A percentile compares a stretch with the other conserved stretches of the same genome.
These are phyloP conservation scores for Macrotus californicus DNA, from an alignment of 2,113 vertebrate species.

Conservation along the genomic window DNA sequence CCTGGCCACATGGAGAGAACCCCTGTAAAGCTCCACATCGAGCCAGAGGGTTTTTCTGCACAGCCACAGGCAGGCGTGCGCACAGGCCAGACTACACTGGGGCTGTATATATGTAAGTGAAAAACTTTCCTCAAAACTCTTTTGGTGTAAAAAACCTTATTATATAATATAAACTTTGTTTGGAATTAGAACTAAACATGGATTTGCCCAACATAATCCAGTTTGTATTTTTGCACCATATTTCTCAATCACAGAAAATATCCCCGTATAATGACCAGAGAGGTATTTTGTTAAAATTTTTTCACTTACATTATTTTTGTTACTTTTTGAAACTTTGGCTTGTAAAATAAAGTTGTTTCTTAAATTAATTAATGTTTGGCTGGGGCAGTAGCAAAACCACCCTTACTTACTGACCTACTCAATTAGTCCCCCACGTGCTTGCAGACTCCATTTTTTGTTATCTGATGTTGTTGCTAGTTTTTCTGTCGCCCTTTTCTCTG, in stretches of 20 bases:
- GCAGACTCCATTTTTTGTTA: not conserved
- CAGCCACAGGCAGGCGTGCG: not conserved
- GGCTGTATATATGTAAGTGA: not conserved
- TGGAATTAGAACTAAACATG: conserved; percentile 29
- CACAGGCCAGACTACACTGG: not conserved
- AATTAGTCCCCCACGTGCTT: not conserved
- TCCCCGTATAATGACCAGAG: not conserved
- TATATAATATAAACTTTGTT: conserved; percentile 5
- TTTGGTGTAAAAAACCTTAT: not conserved
- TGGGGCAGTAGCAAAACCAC: not conserved
- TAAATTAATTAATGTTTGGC: not conserved
- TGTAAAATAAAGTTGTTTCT: conserved; percentile 17
- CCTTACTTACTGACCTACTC: not conserved
- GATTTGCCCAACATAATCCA: not conserved
- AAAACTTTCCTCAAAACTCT: not conserved
- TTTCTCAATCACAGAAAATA: conserved; percentile 26
- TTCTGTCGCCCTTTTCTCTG: not conserved
- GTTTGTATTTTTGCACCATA: not conserved
- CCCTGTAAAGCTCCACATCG: not conserved
- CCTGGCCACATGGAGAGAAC: not conserved
- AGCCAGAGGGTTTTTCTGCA: not conserved
- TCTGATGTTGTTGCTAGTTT: not conserved
- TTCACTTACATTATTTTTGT: not conserved
- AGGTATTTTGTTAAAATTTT: not conserved
- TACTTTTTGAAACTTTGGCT: conserved; percentile 1